Conservation (phyloP, 2,113 vertebrate genomes). For the Oenanthe oenanthe region DNA sequence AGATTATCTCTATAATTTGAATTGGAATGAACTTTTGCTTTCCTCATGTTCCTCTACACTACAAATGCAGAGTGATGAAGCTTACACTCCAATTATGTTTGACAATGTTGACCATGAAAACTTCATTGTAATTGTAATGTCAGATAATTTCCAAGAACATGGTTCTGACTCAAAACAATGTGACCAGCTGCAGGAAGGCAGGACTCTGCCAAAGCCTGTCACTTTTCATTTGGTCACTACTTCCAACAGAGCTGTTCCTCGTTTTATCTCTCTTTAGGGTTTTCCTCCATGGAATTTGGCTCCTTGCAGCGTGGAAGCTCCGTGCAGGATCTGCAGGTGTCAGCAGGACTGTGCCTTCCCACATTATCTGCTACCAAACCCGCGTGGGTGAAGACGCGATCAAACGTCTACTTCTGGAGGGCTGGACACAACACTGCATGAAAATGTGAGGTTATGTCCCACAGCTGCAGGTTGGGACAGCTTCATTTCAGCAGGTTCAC, state of each 20-base stretch:
- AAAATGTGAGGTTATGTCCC: not conserved
- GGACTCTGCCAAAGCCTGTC: constrained; percentile 41
- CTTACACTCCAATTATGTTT: constrained; percentile 29
- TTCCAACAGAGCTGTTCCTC: not conserved
- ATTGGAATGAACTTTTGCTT: not conserved
- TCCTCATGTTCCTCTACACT: not conserved
- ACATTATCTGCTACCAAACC: not conserved
- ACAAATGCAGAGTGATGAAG: constrained; percentile 1
- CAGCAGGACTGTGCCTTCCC: not conserved
- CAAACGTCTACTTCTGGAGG: not conserved
- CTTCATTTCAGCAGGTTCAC: not conserved
- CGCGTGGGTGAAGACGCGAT: not conserved
- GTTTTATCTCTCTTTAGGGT: not conserved
- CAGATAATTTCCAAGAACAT: constrained; percentile 38
- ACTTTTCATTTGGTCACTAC: constrained; percentile 28
- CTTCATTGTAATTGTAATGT: constrained; percentile 35
- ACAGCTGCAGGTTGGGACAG: not conserved
- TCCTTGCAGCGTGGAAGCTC: not conserved
- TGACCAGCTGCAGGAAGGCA: constrained; percentile 36
- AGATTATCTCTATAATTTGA: not conserved
- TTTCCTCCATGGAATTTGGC: not conserved
- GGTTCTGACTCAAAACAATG: not conserved
- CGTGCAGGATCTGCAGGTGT: not conserved
- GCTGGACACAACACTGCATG: not conserved
- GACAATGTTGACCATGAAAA: constrained; percentile 19